Evolutionary conservation across 2,113 vertebrate genomes (phyloP), one percentile per base, ranked within the genome.

Genomic region (Dromas ardeola): DNA sequence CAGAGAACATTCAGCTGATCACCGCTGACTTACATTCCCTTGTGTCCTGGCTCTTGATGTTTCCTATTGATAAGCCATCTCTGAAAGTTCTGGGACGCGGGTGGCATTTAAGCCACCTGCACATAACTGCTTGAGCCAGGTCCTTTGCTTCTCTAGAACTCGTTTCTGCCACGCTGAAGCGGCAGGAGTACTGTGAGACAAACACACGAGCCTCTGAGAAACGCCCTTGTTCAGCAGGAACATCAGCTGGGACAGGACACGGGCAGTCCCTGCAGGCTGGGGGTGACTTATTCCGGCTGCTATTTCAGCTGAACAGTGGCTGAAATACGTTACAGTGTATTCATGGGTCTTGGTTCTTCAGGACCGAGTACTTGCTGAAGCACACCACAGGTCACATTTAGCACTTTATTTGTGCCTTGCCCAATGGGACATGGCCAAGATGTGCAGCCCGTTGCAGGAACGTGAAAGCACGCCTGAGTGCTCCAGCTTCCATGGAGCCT

Each of bases 311-410:
- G 38, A 65, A 53, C 5, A 26, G 67, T 22, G 62, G 38, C 50
- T 66, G 72, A 61, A 67, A 38, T 19, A 13, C 0, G 0, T n/a
- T 49, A 26, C 10, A 40, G 34, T 1, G 0, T 74, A 47, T 58
- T 32, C 16, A 5, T 3, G 19, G 27, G 18, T 16, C 56, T 71
- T n/a, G 19, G 50, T 26, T 81, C 50, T 49, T 49, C 42, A n/a
- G 30, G 74, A 14, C 21, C 2, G 6, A 85, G 50, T 5, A 11
- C 43, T 30, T 38, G 45, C 50, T 43, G 69, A 42, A 71, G 74
- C 45, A 29, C 29, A 36, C 15, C 2, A 1, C 34, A 34, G 49
- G 38, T 80, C 69, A 30, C 29, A 19, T 26, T 15, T 19, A 78
- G 47, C 32, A 18, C 1, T 1, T 23, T 47, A 13, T 66, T 62